Evolutionary conservation across 2,888 invertebrate species (phyloP), one percentile per base, ranked within the genome.

Genomic region (Helleia helle): DNA sequence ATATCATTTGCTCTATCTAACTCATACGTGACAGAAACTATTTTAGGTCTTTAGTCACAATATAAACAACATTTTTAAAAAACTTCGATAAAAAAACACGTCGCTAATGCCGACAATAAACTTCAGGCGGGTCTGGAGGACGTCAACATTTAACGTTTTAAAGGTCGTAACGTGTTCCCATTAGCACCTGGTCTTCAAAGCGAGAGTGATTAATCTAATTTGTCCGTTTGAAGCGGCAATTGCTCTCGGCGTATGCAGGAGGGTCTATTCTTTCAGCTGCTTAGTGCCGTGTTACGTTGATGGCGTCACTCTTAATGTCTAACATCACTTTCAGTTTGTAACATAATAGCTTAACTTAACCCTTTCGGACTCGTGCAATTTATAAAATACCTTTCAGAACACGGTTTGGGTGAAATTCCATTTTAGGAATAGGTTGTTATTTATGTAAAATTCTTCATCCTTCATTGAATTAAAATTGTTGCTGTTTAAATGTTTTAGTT

Each of bases 141-240:
- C 53, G 62, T 60, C 58, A 55, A 56, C 58, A 55, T 54, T 58
- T 55, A 59, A 58, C 56, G 48, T 58, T 65, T 65, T 59, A 67
- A 57, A 65, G 63, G 58, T 57, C 60, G 61, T 62, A 56, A 62
- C 61, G 52, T 56, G 60, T 67, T 73, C 71, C 69, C 67, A 71
- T 80, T 72, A 76, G 62, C 71, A 73, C 69, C 70, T 69, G 66
- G 63, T 65, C 66, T 63, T 65, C 62, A 68, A 64, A 66, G 65
- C 64, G 59, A 69, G 65, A 65, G 65, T 68, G 64, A 76, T 75
- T 72, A 76, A 76, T 80, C 65, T 68, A 71, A 77, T 79, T 73
- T 70, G 67, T 73, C 68, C 65, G 64, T 69, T 71, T 66, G 59
- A 65, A 62, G 64, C 59, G 52, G 59, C 65, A 71, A 74, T 76